Percentiles rank a stretch among this genome's conserved stretches.
Evolutionary conservation across 2,797 vertebrate species (phyloP).

Genomic region (Darevskia nairensis): DNA sequence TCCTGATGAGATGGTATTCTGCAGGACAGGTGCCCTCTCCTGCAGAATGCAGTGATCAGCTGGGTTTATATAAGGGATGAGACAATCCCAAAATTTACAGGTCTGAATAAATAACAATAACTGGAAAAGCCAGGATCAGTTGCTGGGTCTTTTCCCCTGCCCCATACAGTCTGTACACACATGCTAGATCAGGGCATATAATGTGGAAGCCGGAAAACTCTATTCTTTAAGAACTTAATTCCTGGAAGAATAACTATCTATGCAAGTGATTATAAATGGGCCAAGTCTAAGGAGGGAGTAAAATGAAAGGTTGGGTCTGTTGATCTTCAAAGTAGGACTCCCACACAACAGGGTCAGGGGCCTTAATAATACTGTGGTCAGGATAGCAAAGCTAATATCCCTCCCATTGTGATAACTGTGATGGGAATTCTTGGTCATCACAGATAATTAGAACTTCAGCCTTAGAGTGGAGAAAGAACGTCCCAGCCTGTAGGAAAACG

Average conservation of each 20-base stretch:
- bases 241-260: slow-evolving; percentile 6
- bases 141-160: no score
- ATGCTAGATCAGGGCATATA: background rate
- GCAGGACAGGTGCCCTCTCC: no score
- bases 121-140: no score
- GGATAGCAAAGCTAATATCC: slow-evolving; percentile 4
- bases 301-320: background rate
- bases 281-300: slow-evolving; percentile 31
- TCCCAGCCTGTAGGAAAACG: background rate
- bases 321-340: background rate
- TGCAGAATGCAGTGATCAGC: no score
- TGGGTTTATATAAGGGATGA: no score
- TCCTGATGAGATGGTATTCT: no score
- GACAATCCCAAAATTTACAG: no score
- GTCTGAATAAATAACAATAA: no score
- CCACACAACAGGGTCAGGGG: background rate
- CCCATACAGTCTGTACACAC: no score
- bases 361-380: slow-evolving; percentile 36
- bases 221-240: slow-evolving; percentile 12
- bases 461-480: background rate
- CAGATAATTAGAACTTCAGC: slow-evolving; percentile 43
- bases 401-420: slow-evolving; percentile 31
- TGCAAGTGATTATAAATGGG: slow-evolving; percentile 9
- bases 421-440: slow-evolving; percentile 34
- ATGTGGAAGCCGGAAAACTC: background rate